Evolutionary conservation across 2,888 invertebrate genomes (phyloP), one percentile per base, ranked within the genome.

Genomic region (Ennomos fuscantarius): DNA sequence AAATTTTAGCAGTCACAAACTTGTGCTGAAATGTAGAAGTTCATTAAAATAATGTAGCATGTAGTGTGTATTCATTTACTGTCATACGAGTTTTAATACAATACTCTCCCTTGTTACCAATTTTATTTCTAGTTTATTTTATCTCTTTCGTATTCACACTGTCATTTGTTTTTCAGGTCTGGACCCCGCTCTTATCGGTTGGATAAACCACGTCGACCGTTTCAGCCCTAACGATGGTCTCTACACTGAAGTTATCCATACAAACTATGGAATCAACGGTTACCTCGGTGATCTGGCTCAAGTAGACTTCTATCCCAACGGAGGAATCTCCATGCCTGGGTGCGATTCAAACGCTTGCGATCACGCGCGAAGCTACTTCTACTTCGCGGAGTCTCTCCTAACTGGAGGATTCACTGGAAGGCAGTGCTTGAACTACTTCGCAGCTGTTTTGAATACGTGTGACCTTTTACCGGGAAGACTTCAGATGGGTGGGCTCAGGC

Each of bases 201-300:
- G 86, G 85, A 70, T 77, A 1, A 83, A 78, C 63, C 76, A 84
- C 51, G 69, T 78, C 9, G 71, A 84, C 33, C 78, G 82, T 5
- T 86, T 87, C 49, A 68, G 67, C 35, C 69, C 75, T 1, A 59
- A 69, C n/a, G 86, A 87, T 34, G 86, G 74, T 0, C 51, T 70
- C 1, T 87, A 86, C 63, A 84, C 86, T 2, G 87, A 87, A 76
- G 87, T 84, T 0, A 81, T 87, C 15, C 86, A 87, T 50, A 87
- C 87, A 0, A 87, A 86, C 63, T 79, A 78, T 31, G 86, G 83
- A 2, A 59, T 85, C 34, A 77, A 78, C 35, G 87, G 87, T 0
- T 86, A 79, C 44, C 57, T 84, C 1, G 78, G 67, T 6, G 78
- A 78, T 33, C 66, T 86, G 34, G 87, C 70, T 10, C 71, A 84